A percentile compares a stretch with the other conserved stretches of the same genome.
phyloP scores from a whole-genome alignment of 2,888 invertebrate genomes.

The Fragum whitleyi region DNA sequence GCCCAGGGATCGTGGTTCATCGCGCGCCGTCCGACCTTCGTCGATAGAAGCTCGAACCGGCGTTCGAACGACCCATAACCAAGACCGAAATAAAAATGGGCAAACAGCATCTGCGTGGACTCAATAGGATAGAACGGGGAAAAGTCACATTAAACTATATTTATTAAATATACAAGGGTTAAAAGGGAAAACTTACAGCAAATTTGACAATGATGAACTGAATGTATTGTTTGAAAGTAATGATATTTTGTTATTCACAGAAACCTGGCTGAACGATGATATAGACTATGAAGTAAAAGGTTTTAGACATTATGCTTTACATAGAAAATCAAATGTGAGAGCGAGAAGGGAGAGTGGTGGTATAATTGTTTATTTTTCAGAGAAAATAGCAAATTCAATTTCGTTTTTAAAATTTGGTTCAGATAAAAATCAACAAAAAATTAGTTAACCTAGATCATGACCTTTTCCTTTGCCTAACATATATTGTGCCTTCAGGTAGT shows the following conservation, averaged over 20 bases:
- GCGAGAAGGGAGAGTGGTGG: slow-evolving; percentile 16
- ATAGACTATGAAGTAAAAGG: slow-evolving; percentile 6
- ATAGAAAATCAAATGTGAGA: slow-evolving; percentile 22
- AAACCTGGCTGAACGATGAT: slow-evolving; percentile 20
- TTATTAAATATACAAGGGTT: slow-evolving; percentile 4
- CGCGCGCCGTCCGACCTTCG: too few relatives aligned
- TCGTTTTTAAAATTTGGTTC: background rate
- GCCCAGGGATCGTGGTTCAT: too few relatives aligned
- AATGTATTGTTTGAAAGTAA: slow-evolving; percentile 6
- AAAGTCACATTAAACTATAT: slow-evolving; percentile 7
- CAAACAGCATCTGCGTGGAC: too few relatives aligned
- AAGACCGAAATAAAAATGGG: too few relatives aligned
- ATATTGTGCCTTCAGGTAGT: slow-evolving; percentile 30
- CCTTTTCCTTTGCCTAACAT: slow-evolving; percentile 28
- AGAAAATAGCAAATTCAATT: slow-evolving; percentile 8
- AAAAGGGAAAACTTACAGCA: slow-evolving; percentile 5
- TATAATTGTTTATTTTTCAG: slow-evolving; percentile 20
- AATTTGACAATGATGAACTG: background rate
- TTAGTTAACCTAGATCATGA: slow-evolving; percentile 1
- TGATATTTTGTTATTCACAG: slow-evolving; percentile 22
- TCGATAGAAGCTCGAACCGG: too few relatives aligned
- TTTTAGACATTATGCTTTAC: slow-evolving; percentile 18
- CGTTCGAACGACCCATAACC: too few relatives aligned
- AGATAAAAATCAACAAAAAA: slow-evolving; percentile 22
- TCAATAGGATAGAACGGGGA: slow-evolving; percentile 1